These are phyloP conservation scores for Chelonia mydas DNA, from an alignment of 2,797 vertebrate genomes.

Conservation along the genomic window DNA sequence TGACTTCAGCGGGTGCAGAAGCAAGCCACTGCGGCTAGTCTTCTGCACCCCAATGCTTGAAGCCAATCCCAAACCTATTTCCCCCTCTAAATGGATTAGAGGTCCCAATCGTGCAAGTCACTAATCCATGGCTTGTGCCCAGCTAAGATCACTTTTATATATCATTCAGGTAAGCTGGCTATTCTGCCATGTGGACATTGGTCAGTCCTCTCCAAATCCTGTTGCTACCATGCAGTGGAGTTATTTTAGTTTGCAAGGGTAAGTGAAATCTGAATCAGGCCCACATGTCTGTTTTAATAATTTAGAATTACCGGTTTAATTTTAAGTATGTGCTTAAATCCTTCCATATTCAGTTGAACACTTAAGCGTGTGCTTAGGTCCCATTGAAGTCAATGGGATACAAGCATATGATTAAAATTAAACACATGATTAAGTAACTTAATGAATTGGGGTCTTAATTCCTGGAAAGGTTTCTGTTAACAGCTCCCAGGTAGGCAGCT, in stretches of 20 bases:
- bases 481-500: neutral
- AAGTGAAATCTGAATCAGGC: neutral
- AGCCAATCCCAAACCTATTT: slow-evolving; percentile 1
- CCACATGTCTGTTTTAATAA: neutral
- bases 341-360: neutral
- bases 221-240: neutral
- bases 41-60: neutral
- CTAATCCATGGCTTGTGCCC: neutral
- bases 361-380: neutral
- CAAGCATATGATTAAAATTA: neutral
- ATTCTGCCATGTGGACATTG: neutral
- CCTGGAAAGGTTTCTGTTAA: too few species aligned
- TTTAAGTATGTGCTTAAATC: neutral
- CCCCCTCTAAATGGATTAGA: neutral
- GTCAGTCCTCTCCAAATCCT: neutral
- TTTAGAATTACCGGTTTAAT: neutral
- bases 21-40: neutral
- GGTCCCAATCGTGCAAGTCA: neutral
- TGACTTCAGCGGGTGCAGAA: neutral
- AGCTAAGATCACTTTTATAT: neutral
- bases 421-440: slow-evolving; percentile 5
- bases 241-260: neutral
- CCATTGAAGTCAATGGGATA: neutral
- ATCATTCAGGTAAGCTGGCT: neutral
- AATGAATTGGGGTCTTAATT: neutral